Evolutionary conservation across 2,113 vertebrate genomes (phyloP).

Genomic region (Zosterops japonicus): DNA sequence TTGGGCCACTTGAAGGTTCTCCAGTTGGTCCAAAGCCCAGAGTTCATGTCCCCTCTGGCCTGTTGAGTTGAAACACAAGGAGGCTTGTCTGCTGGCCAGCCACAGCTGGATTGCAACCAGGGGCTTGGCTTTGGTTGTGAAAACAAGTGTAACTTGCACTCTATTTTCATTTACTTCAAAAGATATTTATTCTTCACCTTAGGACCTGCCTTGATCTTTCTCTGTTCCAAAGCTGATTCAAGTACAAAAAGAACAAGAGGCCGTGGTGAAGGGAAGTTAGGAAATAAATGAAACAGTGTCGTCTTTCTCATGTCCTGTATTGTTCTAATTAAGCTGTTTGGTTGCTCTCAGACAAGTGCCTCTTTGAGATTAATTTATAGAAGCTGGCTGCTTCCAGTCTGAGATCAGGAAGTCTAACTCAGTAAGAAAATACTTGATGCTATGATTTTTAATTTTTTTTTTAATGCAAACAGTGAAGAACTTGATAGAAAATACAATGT

Average conservation of each 20-base stretch:
- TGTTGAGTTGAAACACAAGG: background rate
- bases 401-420: background rate
- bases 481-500: background rate
- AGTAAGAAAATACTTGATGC: background rate
- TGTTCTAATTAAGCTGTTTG: constrained; percentile 17
- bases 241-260: background rate
- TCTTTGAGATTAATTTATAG: background rate
- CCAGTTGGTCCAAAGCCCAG: background rate
- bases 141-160: background rate
- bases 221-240: background rate
- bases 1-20: background rate
- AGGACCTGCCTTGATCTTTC: background rate
- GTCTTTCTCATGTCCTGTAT: background rate
- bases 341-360: background rate
- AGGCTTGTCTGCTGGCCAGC: background rate
- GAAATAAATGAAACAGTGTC: background rate
- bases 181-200: background rate
- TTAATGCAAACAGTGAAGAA: background rate
- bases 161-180: background rate
- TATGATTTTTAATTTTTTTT: background rate
- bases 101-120: background rate
- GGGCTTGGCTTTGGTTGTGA: background rate
- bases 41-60: background rate
- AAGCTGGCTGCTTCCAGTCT: background rate
- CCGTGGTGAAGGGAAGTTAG: background rate